A percentile compares a stretch with the other conserved stretches of the same genome.
Conservation (phyloP, 2,797 vertebrate species). For the Trachops cirrhosus region DNA sequence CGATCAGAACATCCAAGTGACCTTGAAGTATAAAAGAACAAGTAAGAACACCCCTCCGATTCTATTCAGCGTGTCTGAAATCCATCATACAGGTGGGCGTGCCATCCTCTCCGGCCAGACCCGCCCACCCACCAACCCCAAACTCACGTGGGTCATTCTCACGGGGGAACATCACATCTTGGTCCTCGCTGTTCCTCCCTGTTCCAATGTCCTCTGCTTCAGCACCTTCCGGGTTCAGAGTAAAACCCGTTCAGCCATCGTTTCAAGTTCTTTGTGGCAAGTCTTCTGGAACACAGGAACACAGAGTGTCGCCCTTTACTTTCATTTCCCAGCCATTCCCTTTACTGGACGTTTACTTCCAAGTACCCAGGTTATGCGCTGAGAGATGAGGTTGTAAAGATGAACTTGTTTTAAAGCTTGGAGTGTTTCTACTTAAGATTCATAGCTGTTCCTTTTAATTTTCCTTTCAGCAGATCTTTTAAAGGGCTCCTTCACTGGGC, state of each 20-base stretch:
- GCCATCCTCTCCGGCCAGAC: neutral
- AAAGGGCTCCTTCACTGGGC: neutral
- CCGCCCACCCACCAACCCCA: neutral
- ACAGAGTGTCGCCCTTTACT: neutral
- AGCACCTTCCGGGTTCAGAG: neutral
- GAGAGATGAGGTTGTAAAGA: neutral
- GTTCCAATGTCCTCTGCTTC: neutral
- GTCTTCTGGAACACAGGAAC: neutral
- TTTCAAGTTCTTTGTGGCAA: neutral
- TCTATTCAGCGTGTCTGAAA: neutral
- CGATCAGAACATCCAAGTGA: neutral
- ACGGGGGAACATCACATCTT: neutral
- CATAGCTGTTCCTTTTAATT: neutral
- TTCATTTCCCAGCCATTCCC: neutral
- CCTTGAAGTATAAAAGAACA: neutral
- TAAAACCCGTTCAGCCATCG: neutral
- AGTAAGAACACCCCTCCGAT: neutral
- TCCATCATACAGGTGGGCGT: no score
- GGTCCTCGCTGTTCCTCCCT: neutral
- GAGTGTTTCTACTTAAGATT: neutral
- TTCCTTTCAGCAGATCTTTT: neutral
- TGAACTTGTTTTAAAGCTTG: neutral
- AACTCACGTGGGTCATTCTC: neutral
- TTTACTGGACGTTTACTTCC: neutral
- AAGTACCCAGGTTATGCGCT: neutral